A percentile compares a stretch with the other conserved stretches of the same genome.
Conservation (phyloP, 1,140 invertebrate genomes). For the Orius laevigatus region DNA sequence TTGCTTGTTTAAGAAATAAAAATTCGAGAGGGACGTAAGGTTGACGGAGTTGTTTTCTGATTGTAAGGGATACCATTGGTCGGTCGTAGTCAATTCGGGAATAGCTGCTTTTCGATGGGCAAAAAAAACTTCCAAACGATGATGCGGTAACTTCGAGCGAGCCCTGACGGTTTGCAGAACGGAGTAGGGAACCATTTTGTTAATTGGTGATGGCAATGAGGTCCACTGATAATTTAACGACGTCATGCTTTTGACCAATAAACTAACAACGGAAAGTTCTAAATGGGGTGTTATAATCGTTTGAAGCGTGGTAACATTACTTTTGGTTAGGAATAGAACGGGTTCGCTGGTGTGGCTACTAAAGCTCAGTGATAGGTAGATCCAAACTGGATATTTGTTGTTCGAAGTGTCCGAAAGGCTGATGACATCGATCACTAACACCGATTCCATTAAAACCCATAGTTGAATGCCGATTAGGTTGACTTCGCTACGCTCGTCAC, state of each 20-base stretch:
- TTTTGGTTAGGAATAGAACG: not conserved
- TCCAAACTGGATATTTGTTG: not conserved
- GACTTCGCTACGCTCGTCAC: slow-evolving; percentile 7
- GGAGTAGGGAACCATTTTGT: not conserved
- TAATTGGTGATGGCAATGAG: not conserved
- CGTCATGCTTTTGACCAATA: not conserved
- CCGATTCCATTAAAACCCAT: slow-evolving; percentile 12
- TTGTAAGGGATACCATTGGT: not conserved
- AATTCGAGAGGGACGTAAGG: not conserved
- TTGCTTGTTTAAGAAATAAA: too few relatives aligned
- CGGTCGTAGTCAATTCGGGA: not conserved
- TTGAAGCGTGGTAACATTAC: slow-evolving; percentile 23
- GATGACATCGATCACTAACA: not conserved
- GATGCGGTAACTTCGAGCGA: not conserved
- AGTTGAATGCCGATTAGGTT: slow-evolving; percentile 16
- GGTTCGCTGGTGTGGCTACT: too few relatives aligned
- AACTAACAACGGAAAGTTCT: slow-evolving; percentile 28
- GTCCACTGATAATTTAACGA: too few relatives aligned
- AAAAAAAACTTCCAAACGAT: not conserved
- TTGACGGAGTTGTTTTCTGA: not conserved
- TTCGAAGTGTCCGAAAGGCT: not conserved
- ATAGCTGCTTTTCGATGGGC: not conserved
- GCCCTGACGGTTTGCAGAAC: not conserved
- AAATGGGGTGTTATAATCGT: slow-evolving; percentile 26
- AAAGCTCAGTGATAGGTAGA: not conserved